phyloP scores from a whole-genome alignment of 1,140 invertebrate species.

The Zaprionus nigranus region DNA sequence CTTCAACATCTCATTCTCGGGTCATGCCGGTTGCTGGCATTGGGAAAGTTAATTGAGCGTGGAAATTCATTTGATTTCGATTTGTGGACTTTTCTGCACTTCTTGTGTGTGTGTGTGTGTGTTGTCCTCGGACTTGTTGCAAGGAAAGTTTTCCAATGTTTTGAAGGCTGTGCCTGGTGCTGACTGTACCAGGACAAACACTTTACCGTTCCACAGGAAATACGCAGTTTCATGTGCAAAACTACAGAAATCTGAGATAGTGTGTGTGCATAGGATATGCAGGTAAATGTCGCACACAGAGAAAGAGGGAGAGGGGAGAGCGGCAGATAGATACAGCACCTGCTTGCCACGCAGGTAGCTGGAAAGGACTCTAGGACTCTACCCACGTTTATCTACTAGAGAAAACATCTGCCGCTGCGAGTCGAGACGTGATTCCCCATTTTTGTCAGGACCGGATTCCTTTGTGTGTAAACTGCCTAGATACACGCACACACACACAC shows the following conservation, averaged over 20 bases:
- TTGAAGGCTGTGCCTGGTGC: conserved; percentile 15
- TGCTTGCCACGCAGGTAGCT: conserved; percentile 68
- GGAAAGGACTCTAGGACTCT: conserved; percentile 21
- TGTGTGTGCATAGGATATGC: conserved; percentile 68
- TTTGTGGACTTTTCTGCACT: conserved; percentile 19
- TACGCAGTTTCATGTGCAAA: conserved; percentile 64
- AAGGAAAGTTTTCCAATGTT: neutral
- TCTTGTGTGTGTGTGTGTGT: neutral
- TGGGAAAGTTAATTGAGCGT: conserved; percentile 43
- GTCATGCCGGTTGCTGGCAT: conserved; percentile 4
- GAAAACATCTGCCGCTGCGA: conserved; percentile 73
- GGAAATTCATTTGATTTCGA: conserved; percentile 56
- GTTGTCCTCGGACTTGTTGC: neutral
- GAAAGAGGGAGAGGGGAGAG: conserved; percentile 12
- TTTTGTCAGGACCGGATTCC: conserved; percentile 57
- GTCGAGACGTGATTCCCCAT: conserved; percentile 70
- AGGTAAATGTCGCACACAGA: conserved; percentile 49
- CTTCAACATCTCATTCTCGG: neutral
- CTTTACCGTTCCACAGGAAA: conserved; percentile 61
- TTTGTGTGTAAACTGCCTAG: conserved; percentile 65
- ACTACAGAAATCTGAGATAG: conserved; percentile 53
- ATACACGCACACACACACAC: conserved; percentile 48
- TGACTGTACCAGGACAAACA: conserved; percentile 70
- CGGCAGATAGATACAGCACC: conserved; percentile 42
- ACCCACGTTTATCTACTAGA: conserved; percentile 50